Evolutionary conservation across 2,797 vertebrate species (phyloP).

Genomic region (Paguma larvata): DNA sequence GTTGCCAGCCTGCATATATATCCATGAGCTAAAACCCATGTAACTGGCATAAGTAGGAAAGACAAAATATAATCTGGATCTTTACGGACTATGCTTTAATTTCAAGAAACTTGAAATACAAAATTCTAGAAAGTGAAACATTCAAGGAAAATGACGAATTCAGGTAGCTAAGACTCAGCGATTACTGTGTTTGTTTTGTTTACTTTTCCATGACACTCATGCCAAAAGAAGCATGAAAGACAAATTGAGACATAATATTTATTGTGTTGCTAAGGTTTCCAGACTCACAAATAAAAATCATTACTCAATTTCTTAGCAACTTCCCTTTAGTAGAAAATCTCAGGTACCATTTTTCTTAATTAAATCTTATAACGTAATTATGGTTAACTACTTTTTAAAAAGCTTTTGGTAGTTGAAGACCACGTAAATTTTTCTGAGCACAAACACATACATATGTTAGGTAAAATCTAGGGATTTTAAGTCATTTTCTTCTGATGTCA

Average conservation of each 20-base stretch:
- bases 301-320: conserved; percentile 69
- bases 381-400: conserved; percentile 31
- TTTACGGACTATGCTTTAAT: neutral
- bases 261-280: conserved; percentile 78
- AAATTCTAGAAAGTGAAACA: conserved; percentile 52
- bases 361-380: conserved; percentile 33
- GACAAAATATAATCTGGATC: neutral
- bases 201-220: conserved; percentile 71
- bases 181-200: conserved; percentile 68
- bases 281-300: conserved; percentile 79
- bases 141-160: conserved; percentile 69
- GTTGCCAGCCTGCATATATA: neutral
- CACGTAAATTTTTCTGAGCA: conserved; percentile 60
- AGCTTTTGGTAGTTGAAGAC: conserved; percentile 46
- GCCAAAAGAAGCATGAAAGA: conserved; percentile 70
- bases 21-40: neutral
- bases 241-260: conserved; percentile 80
- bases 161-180: conserved; percentile 59
- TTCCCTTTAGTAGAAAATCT: conserved; percentile 62
- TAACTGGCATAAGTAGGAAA: neutral
- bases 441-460: conserved; percentile 11
- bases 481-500: conserved; percentile 22
- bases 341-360: conserved; percentile 53
- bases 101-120: conserved; percentile 24
- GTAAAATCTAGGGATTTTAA: conserved; percentile 57